Conservation (phyloP, 2,113 vertebrate species). For the Xenus cinereus region DNA sequence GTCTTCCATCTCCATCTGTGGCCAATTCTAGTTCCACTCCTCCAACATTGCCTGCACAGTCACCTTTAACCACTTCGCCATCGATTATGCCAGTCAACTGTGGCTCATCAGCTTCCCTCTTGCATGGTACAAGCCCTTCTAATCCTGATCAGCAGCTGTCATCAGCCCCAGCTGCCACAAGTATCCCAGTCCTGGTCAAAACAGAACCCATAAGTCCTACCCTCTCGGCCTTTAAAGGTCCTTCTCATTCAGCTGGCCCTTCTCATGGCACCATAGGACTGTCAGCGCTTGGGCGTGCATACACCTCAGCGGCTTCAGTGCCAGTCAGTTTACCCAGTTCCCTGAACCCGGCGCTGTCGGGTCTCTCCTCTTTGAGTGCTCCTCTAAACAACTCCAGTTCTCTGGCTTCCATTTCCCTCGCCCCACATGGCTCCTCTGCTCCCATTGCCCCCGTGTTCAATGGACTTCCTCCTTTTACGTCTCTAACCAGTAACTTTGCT, state of each 20-base stretch:
- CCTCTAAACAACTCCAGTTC: conserved; percentile 69
- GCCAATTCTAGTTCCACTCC: conserved; percentile 59
- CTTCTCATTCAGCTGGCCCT: conserved; percentile 81
- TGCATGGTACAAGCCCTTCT: conserved; percentile 69
- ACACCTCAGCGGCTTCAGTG: conserved; percentile 80
- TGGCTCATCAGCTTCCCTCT: conserved; percentile 59
- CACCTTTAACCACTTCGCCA: conserved; percentile 66
- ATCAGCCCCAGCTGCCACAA: conserved; percentile 66
- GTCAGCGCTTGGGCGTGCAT: conserved; percentile 76
- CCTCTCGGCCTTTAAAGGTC: conserved; percentile 90
- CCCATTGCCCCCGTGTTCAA: conserved; percentile 79
- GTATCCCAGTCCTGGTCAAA: conserved; percentile 71
- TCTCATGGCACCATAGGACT: conserved; percentile 80
- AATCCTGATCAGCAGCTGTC: conserved; percentile 72
- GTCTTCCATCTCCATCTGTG: conserved; percentile 68
- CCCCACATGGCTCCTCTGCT: conserved; percentile 71
- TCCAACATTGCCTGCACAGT: conserved; percentile 53
- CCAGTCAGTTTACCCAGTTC: conserved; percentile 81
- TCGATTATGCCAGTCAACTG: conserved; percentile 53
- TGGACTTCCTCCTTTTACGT: conserved; percentile 84
- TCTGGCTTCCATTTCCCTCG: conserved; percentile 68
- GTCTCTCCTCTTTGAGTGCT: conserved; percentile 69
- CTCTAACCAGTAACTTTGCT: conserved; percentile 76
- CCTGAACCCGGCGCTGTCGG: conserved; percentile 70
- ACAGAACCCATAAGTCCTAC: conserved; percentile 84